Base-by-base conservation (phyloP, 2,113 vertebrate genomes). In the Noturus placidus region DNA sequence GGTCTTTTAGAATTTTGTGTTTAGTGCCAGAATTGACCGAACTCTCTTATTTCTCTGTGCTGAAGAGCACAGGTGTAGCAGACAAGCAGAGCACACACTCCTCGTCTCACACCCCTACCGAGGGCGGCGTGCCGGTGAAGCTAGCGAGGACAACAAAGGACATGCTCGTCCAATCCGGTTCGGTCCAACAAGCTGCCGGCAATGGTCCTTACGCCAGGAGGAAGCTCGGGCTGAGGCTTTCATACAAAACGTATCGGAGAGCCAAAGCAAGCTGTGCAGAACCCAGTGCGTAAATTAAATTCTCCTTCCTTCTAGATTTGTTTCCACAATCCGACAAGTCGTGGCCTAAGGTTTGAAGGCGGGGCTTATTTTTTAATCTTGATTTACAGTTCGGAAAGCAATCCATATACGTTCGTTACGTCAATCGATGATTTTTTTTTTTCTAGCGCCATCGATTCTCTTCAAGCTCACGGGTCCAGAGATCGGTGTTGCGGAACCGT, bases 211-310 rank as follows among this genome's bases (percentile, higher is more conserved):
- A 35, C 27, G 27, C 61, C 59, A 78, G 78, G 25, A 82, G 50
- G 52, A 90, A 54, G 10, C 84, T 85, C 61, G 27, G 2, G 4
- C 20, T 84, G 4, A 35, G 25, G 2, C 72, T 52, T 70, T 78
- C 72, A 25, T 25, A 11, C n/a, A 85, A 82, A 61, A 87, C 78
- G 3, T 79, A 89, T 42, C 74, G 82, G 83, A 87, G 87, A 74
- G 14, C 13, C 52, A 90, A 87, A 57, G 69, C 82, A 9, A 85
- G 77, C 83, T 79, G 87, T 22, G 59, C 78, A 59, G 89, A 90
- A 76, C 88, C 88, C 3, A 90, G 89, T 90, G 70, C 5, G 89
- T 88, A 63, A 35, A 57, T 13, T 4, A 50, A 50, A 50, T 27
- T 13, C 27, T 65, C 1, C 63, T 65, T 27, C 27, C 3, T 25